These are phyloP conservation scores for Pseudochirops corinnae DNA, from an alignment of 2,797 vertebrate species.

Conservation along the genomic window DNA sequence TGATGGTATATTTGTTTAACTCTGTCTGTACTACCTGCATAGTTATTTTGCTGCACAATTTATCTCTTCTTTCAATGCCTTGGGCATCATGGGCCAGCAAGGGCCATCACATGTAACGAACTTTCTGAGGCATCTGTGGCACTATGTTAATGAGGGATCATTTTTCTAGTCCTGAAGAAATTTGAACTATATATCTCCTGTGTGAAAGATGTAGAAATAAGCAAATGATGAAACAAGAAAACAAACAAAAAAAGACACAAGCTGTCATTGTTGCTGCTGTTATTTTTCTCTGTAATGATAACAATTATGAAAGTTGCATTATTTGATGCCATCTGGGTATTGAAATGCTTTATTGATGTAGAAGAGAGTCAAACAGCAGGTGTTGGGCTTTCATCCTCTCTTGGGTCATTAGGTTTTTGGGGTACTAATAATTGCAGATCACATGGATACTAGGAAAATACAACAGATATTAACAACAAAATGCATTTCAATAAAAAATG, in stretches of 20 bases:
- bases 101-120: conserved; percentile 74
- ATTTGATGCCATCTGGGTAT: conserved; percentile 72
- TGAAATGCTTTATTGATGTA: conserved; percentile 50
- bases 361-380: conserved; percentile 65
- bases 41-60: conserved; percentile 67
- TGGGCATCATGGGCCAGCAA: conserved; percentile 72
- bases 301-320: conserved; percentile 66
- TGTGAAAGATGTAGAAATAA: conserved; percentile 43
- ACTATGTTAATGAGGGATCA: conserved; percentile 59
- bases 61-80: conserved; percentile 71
- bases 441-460: conserved; percentile 79
- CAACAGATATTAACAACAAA: conserved; percentile 29
- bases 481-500: conserved; percentile 35
- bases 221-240: conserved; percentile 47
- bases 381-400: conserved; percentile 73
- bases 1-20: conserved; percentile 58
- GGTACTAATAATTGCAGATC: conserved; percentile 64
- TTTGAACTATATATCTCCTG: conserved; percentile 63
- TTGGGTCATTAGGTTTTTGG: conserved; percentile 74
- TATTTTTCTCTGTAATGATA: conserved; percentile 50
- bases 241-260: conserved; percentile 69
- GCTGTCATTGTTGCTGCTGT: conserved; percentile 58
- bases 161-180: conserved; percentile 73
- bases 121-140: conserved; percentile 54
- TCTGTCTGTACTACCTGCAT: conserved; percentile 63